Conservation (phyloP, 2,797 vertebrate genomes). For the Etheostoma nigrum region DNA sequence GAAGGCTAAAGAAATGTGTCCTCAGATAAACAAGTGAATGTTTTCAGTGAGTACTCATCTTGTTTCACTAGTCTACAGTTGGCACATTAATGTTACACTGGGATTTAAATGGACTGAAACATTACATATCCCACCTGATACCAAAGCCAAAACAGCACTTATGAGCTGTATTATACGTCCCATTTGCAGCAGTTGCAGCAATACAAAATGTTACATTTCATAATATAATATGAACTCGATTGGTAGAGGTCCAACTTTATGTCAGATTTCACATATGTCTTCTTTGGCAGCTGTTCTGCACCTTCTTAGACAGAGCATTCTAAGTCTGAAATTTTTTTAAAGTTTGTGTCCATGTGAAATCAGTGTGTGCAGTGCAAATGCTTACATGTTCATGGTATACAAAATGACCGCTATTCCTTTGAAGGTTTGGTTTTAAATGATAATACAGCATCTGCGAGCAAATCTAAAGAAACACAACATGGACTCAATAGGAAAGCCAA, state of each 20-base stretch:
- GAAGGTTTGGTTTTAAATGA: constrained; percentile 10
- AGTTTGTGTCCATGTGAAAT: constrained; percentile 32
- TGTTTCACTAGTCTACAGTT: constrained; percentile 21
- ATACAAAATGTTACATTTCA: background rate
- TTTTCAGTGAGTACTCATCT: background rate
- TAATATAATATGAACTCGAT: constrained; percentile 1
- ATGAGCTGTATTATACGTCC: background rate
- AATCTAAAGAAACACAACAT: constrained; percentile 28
- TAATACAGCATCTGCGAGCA: constrained; percentile 17
- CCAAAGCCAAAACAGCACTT: background rate
- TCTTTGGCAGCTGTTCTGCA: constrained; percentile 62
- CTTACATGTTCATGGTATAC: constrained; percentile 24
- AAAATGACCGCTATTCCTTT: constrained; percentile 20
- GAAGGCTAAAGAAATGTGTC: background rate
- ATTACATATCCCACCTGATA: constrained; percentile 1
- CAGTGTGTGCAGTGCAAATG: constrained; percentile 23
- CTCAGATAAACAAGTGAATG: background rate
- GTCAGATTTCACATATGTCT: constrained; percentile 60
- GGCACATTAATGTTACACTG: constrained; percentile 3
- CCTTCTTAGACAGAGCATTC: constrained; percentile 41
- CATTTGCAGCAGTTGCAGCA: background rate
- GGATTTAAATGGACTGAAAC: constrained; percentile 8
- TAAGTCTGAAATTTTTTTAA: constrained; percentile 38
- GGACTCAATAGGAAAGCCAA: constrained; percentile 48
- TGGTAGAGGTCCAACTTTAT: constrained; percentile 54